Conservation (phyloP, 1,140 invertebrate species). For the Lycorma delicatula region DNA sequence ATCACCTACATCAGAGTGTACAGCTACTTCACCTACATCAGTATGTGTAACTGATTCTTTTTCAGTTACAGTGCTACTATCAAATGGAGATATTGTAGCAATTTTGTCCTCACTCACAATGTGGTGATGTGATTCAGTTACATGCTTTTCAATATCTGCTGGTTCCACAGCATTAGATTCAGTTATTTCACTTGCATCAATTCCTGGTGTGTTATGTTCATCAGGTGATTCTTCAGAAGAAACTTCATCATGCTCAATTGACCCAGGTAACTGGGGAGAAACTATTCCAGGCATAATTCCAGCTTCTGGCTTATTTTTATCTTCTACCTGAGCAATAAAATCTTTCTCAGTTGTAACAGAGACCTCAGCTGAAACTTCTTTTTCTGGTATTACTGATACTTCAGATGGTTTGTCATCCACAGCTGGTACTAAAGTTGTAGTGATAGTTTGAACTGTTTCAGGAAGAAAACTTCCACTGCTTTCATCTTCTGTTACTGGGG, state of each 20-base stretch:
- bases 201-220: conserved; percentile 6
- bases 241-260: conserved; percentile 15
- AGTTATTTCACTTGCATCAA: too few species aligned
- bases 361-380: conserved; percentile 11
- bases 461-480: too few species aligned
- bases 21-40: conserved; percentile 2
- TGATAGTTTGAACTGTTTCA: conserved; percentile 5
- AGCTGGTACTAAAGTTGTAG: conserved; percentile 15
- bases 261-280: conserved; percentile 2
- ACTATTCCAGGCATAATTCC: neutral
- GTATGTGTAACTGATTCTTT: neutral
- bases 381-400: neutral
- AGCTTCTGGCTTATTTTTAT: neutral
- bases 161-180: too few species aligned
- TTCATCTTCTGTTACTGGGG: too few species aligned
- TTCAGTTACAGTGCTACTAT: neutral
- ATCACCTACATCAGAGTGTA: neutral
- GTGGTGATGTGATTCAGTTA: conserved; percentile 1
- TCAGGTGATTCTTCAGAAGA: neutral
- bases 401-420: neutral
- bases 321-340: too few species aligned
- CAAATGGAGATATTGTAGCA: too few species aligned
- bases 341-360: too few species aligned
- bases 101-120: too few species aligned
- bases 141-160: conserved; percentile 17